A percentile compares a stretch with the other conserved stretches of the same genome.
These are phyloP conservation scores for Chrysotoxum bicinctum DNA, from an alignment of 2,888 invertebrate genomes.

Conservation along the genomic window DNA sequence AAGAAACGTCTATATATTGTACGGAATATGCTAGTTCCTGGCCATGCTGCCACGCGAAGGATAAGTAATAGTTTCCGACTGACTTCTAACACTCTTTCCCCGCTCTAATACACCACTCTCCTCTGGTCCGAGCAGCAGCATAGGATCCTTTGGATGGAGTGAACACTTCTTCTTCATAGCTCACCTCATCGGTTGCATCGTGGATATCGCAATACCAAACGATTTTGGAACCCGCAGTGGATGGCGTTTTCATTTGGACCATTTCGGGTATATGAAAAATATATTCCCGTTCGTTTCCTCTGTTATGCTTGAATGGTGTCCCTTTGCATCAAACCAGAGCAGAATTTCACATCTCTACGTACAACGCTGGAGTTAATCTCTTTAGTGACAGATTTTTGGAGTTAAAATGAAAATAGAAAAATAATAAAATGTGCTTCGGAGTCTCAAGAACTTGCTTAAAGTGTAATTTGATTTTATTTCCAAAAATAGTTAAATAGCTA, in stretches of 20 bases:
- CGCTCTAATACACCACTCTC: not conserved
- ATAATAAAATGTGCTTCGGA: not conserved
- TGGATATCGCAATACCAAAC: slow-evolving; percentile 30
- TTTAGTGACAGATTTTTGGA: slow-evolving; percentile 52
- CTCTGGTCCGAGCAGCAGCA: not conserved
- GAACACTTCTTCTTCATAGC: not conserved
- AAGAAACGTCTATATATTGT: slow-evolving; percentile 8
- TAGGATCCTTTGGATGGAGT: slow-evolving; percentile 21
- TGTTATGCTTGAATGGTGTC: slow-evolving; percentile 43
- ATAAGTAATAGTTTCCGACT: slow-evolving; percentile 68
- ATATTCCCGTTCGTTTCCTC: slow-evolving; percentile 45
- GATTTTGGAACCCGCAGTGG: slow-evolving; percentile 52
- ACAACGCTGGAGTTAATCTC: slow-evolving; percentile 53
- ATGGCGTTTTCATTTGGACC: slow-evolving; percentile 37
- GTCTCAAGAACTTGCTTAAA: not conserved
- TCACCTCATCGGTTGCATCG: slow-evolving; percentile 18
- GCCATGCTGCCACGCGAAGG: slow-evolving; percentile 40
- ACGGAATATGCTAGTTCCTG: not conserved
- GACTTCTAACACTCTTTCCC: slow-evolving; percentile 33
- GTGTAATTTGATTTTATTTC: too few species aligned
- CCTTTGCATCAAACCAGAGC: slow-evolving; percentile 19
- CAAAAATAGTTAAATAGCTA: too few species aligned
- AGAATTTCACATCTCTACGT: slow-evolving; percentile 39
- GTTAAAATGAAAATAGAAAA: slow-evolving; percentile 10
- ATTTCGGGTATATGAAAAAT: slow-evolving; percentile 2